These are phyloP conservation scores for Tokudaia tokunoshimensis DNA, from an alignment of 2,797 vertebrate genomes.

Conservation along the genomic window DNA sequence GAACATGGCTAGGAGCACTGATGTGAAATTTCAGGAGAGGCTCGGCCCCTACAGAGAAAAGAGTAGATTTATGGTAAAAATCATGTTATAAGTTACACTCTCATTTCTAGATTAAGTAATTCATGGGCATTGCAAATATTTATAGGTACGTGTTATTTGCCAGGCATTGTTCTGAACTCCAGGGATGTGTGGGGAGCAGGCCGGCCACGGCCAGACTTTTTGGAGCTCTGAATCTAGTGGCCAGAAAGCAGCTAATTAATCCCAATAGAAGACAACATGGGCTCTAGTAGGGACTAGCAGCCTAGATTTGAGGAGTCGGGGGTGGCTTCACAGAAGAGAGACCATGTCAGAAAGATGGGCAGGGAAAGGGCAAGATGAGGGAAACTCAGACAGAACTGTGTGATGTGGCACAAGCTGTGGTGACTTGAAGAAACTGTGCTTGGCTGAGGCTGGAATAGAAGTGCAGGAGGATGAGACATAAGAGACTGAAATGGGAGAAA, in stretches of 20 bases:
- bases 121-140: neutral
- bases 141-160: neutral
- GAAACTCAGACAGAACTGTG: neutral
- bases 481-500: neutral
- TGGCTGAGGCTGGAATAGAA: neutral
- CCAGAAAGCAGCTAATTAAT: neutral
- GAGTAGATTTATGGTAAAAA: neutral
- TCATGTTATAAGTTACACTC: neutral
- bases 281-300: neutral
- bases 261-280: neutral
- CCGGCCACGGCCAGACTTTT: neutral
- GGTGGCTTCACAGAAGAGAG: neutral
- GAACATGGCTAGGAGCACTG: neutral
- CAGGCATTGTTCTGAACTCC: neutral
- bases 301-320: neutral
- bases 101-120: constrained; percentile 23
- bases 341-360: neutral
- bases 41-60: neutral
- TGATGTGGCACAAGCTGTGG: neutral
- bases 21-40: neutral
- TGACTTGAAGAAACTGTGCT: neutral
- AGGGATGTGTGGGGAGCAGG: neutral
- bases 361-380: neutral
- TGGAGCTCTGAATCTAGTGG: neutral
- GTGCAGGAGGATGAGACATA: neutral